Percentiles rank a stretch among this genome's conserved stretches.
These are phyloP conservation scores for Branchipolynoe longqiensis DNA, from an alignment of 2,888 invertebrate species.

Conservation along the genomic window DNA sequence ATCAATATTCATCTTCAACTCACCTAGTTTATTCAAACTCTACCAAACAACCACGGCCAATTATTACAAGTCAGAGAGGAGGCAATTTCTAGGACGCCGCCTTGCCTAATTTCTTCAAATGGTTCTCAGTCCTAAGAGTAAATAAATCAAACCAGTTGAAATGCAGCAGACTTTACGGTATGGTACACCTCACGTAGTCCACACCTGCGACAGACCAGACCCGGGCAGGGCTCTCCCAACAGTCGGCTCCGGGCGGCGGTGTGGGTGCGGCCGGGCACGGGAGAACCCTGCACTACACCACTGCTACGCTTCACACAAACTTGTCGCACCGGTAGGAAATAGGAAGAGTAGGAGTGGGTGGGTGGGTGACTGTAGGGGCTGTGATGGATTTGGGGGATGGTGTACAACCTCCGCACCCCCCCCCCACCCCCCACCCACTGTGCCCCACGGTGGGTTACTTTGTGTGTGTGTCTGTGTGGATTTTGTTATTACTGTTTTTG, in stretches of 20 bases:
- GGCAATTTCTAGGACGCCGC: no score
- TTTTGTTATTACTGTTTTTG: no score
- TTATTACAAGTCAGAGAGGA: no score
- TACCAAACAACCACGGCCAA: no score
- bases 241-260: background rate
- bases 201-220: slow-evolving; percentile 17
- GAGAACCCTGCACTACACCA: slow-evolving; percentile 28
- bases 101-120: no score
- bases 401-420: background rate
- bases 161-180: no score
- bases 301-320: background rate
- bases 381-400: background rate
- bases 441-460: no score
- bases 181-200: background rate
- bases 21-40: no score
- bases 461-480: no score
- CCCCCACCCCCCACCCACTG: background rate
- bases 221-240: slow-evolving; percentile 31
- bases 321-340: background rate
- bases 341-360: background rate
- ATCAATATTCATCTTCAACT: no score
- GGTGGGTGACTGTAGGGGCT: background rate
- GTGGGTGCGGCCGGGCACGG: background rate
- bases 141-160: no score
- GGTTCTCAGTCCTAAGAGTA: no score